These are phyloP conservation scores for Andrena flavipes DNA, from an alignment of 2,888 invertebrate genomes.

Conservation along the genomic window DNA sequence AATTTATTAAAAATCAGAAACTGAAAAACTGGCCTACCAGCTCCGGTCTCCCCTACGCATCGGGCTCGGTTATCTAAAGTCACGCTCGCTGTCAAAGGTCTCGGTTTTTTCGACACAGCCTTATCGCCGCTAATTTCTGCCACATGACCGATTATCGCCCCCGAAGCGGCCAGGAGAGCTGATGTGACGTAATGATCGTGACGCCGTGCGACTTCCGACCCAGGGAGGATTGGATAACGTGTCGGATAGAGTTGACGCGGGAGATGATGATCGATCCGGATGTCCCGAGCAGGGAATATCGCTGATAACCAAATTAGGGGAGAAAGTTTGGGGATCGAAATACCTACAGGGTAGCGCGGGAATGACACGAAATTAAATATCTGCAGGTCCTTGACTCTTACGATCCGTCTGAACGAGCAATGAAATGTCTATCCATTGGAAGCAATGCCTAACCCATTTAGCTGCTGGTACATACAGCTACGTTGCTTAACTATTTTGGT, in stretches of 20 bases:
- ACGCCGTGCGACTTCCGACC: constrained; percentile 4
- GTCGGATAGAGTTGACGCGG: constrained; percentile 6
- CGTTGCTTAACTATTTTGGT: constrained; percentile 37
- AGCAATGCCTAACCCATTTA: constrained; percentile 23
- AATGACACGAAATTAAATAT: background rate
- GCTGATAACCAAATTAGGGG: constrained; percentile 22
- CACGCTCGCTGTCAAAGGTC: background rate
- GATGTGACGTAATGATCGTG: background rate
- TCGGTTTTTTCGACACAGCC: background rate
- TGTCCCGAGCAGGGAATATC: background rate
- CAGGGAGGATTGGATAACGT: constrained; percentile 5
- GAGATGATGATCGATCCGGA: constrained; percentile 22
- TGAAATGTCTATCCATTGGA: background rate
- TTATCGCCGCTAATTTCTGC: background rate
- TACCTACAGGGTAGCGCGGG: background rate
- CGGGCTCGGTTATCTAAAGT: background rate
- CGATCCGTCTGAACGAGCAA: background rate
- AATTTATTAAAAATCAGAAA: too few relatives aligned
- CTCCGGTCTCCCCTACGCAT: too few relatives aligned
- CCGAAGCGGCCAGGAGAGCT: background rate
- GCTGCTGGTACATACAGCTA: constrained; percentile 4
- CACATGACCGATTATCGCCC: background rate
- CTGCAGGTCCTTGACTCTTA: too few relatives aligned
- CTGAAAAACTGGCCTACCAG: too few relatives aligned
- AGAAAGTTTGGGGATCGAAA: background rate